These are phyloP conservation scores for Dallia pectoralis DNA, from an alignment of 2,797 vertebrate genomes.

Conservation along the genomic window DNA sequence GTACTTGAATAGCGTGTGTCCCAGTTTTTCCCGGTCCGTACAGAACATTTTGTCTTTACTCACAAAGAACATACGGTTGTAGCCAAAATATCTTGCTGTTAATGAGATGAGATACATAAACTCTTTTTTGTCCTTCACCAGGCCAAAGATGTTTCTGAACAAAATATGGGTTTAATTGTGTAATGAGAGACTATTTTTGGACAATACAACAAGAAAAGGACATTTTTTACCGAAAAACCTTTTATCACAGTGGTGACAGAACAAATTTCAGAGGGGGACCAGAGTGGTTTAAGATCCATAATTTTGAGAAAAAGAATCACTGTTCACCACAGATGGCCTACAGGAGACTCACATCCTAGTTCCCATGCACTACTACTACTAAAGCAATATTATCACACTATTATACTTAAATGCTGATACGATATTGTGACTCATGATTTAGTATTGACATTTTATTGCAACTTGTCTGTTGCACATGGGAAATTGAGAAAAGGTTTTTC, in stretches of 20 bases:
- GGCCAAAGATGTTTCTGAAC: background rate
- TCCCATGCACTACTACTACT: too few relatives aligned
- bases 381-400: too few relatives aligned
- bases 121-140: background rate
- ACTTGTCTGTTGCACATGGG: too few relatives aligned
- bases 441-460: too few relatives aligned
- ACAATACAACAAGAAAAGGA: background rate
- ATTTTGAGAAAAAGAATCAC: background rate
- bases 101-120: background rate
- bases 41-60: background rate
- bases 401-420: too few relatives aligned
- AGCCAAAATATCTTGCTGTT: background rate
- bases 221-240: too few relatives aligned
- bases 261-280: too few relatives aligned
- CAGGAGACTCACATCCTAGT: background rate
- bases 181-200: background rate
- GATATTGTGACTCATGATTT: too few relatives aligned
- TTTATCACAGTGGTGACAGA: too few relatives aligned
- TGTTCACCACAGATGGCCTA: background rate
- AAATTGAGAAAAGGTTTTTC: too few relatives aligned
- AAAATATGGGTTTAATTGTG: background rate
- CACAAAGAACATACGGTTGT: background rate
- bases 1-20: background rate
- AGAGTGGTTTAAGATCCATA: too few relatives aligned
- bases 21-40: background rate